These are phyloP conservation scores for Lithophane semibrunnea DNA, from an alignment of 2,888 invertebrate species.

Conservation along the genomic window DNA sequence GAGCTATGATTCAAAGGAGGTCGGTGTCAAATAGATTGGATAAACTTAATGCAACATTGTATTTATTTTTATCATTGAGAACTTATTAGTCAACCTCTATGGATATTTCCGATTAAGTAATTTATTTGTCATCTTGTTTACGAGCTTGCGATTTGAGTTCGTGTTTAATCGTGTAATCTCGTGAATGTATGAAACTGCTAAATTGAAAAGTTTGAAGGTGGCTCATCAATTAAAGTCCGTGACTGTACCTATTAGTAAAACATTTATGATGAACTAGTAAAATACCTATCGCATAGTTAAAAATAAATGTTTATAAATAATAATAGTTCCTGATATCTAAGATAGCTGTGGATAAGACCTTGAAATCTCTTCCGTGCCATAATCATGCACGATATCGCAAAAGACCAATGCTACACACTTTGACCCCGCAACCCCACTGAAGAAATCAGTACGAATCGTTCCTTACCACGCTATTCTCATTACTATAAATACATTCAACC, in stretches of 20 bases:
- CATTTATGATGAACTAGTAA: background rate
- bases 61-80: no score
- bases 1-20: no score
- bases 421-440: slow-evolving; percentile 25
- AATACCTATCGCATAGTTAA: background rate
- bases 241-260: background rate
- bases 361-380: slow-evolving; percentile 29
- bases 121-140: no score
- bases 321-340: background rate
- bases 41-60: no score
- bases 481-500: slow-evolving; percentile 8
- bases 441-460: slow-evolving; percentile 16
- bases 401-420: slow-evolving; percentile 23
- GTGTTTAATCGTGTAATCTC: no score
- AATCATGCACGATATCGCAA: slow-evolving; percentile 38
- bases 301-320: background rate
- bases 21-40: no score
- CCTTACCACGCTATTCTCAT: slow-evolving; percentile 25
- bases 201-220: no score
- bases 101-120: no score
- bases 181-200: no score
- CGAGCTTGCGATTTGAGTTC: no score
- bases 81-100: no score
- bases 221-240: no score
- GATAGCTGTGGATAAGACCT: slow-evolving; percentile 20